Percentiles rank a stretch among this genome's conserved stretches.
These are phyloP conservation scores for Lutjanus campechanus DNA, from an alignment of 2,797 vertebrate species.

Conservation along the genomic window DNA sequence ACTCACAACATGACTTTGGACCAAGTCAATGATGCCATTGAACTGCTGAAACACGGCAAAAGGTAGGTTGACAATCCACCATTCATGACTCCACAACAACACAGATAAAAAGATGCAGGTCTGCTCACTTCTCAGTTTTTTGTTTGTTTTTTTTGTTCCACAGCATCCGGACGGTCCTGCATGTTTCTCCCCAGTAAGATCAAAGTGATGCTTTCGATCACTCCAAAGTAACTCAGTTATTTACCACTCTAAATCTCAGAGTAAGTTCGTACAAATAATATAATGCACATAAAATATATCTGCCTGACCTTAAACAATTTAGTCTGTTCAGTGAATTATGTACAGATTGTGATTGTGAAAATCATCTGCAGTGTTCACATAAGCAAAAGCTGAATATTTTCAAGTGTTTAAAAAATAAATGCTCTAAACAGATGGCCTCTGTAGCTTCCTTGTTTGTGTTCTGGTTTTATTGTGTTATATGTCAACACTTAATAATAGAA, in stretches of 20 bases:
- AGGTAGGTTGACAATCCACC: slow-evolving; percentile 78
- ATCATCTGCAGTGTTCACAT: background rate
- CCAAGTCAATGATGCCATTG: slow-evolving; percentile 89
- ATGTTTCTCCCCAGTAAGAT: background rate
- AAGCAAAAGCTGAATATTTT: background rate
- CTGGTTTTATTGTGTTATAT: slow-evolving; percentile 6
- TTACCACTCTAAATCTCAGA: background rate
- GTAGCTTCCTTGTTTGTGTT: background rate
- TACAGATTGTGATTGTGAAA: background rate
- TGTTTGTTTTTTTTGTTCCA: slow-evolving; percentile 60
- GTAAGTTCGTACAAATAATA: no score
- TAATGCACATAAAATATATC: background rate
- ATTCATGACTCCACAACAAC: background rate
- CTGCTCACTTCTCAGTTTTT: slow-evolving; percentile 9
- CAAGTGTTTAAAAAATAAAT: background rate
- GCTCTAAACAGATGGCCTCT: background rate
- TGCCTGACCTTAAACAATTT: background rate
- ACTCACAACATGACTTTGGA: slow-evolving; percentile 88
- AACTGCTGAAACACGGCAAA: slow-evolving; percentile 88
- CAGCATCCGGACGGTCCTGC: background rate
- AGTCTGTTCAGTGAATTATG: background rate
- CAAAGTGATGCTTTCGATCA: background rate
- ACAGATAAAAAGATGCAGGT: background rate
- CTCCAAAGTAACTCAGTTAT: background rate
- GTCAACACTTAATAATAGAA: background rate